Evolutionary conservation across 2,888 invertebrate genomes (phyloP).

Genomic region (Trichacis sp.): DNA sequence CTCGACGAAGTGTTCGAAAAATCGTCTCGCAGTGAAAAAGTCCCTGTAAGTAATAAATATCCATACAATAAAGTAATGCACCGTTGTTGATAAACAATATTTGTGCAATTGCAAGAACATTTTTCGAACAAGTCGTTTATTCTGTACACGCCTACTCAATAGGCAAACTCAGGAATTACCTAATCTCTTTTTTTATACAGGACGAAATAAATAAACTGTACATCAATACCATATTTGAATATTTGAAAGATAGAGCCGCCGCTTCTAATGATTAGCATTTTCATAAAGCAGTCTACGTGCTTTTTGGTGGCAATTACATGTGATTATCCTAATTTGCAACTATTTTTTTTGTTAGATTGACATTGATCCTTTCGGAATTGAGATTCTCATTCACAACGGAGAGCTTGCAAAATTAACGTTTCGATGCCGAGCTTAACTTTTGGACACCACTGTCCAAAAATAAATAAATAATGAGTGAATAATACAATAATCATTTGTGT

Average conservation of each 20-base stretch:
- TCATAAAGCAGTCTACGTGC: constrained; percentile 18
- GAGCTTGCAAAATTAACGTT: too few relatives aligned
- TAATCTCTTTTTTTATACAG: constrained; percentile 24
- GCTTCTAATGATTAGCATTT: constrained; percentile 28
- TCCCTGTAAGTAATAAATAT: not conserved
- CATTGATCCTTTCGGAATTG: constrained; percentile 36
- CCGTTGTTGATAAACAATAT: not conserved
- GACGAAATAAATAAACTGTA: constrained; percentile 32
- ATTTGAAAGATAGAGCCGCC: constrained; percentile 16
- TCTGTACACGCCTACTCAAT: constrained; percentile 2
- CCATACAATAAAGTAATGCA: not conserved
- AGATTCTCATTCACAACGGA: not conserved
- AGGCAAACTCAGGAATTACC: constrained; percentile 11
- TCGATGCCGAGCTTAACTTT: too few relatives aligned
- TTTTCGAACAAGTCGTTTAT: constrained; percentile 22
- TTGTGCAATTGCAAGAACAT: not conserved
- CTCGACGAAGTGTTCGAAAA: constrained; percentile 8
- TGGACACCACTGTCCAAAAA: too few relatives aligned
- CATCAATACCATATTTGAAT: constrained; percentile 32
- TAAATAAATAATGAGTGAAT: too few relatives aligned
- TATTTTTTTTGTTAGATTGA: constrained; percentile 26
- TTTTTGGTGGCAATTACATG: too few relatives aligned
- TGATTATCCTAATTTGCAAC: constrained; percentile 9
- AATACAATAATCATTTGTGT: too few relatives aligned
- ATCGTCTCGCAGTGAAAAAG: not conserved